Percentiles rank a stretch among this genome's conserved stretches.
Evolutionary conservation across 2,888 invertebrate genomes (phyloP).

Genomic region (Nemurella pictetii): DNA sequence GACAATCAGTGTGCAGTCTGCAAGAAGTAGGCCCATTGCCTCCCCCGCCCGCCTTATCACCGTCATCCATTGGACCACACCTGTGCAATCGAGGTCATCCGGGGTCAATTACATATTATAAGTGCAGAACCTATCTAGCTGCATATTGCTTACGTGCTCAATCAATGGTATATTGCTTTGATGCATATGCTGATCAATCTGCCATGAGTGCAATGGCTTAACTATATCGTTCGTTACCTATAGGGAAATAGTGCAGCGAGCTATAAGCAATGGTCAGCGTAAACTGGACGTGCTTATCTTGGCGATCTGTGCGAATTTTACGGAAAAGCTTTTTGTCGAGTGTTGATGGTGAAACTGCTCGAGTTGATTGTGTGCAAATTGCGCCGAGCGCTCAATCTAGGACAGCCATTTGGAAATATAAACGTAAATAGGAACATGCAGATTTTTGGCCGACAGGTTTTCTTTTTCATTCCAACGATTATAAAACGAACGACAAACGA

Average conservation of each 20-base stretch:
- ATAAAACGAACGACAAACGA: too few relatives aligned
- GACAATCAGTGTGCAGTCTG: not conserved
- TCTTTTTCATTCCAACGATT: too few relatives aligned
- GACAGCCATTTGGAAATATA: too few relatives aligned
- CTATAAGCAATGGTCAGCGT: not conserved
- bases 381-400: too few relatives aligned
- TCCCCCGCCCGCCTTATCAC: not conserved
- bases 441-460: too few relatives aligned
- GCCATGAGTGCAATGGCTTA: not conserved
- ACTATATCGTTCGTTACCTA: not conserved
- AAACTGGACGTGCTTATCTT: not conserved
- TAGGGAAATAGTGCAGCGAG: not conserved
- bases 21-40: not conserved
- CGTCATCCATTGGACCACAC: constrained; percentile 26
- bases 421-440: too few relatives aligned
- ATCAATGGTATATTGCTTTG: not conserved
- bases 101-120: constrained; percentile 28
- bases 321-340: not conserved
- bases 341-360: not conserved
- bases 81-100: constrained; percentile 27
- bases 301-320: not conserved
- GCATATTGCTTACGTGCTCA: not conserved
- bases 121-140: too few relatives aligned
- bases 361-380: too few relatives aligned
- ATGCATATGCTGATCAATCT: not conserved